Evolutionary conservation across 1,140 invertebrate species (phyloP), one percentile per base, ranked within the genome.

Genomic region (Drosophila parabipectinata): DNA sequence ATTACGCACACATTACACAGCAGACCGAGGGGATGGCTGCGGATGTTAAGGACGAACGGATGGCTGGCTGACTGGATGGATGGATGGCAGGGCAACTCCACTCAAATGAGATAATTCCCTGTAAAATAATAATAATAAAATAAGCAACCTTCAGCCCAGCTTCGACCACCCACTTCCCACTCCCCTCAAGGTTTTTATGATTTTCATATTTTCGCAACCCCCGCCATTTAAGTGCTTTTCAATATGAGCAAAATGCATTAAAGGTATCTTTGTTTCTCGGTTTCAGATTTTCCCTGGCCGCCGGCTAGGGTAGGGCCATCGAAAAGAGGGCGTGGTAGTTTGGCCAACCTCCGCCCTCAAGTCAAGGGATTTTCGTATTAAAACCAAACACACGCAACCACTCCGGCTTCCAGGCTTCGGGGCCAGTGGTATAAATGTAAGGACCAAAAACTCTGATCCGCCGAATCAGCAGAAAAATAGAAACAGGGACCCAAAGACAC

Each of bases 111-210:
- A 90, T 90, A 90, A 90, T 90, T 90, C 85, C 78, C 87, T 90
- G 87, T 90, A 90, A 90, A 90, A 90, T 90, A 90, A 90, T 90
- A 90, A 90, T 90, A 85, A 85, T 85, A 90, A 90, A 90, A 90
- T 90, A 90, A 85, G 77, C 85, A 82, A 68, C 61, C 73, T 67
- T 72, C 50, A 30, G 51, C 45, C 21, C 6, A 37, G 12, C 18
- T 7, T 41, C 10, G 4, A 44, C 24, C 34, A 0, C 21, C 45
- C 7, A 37, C 4, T 12, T 10, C 10, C 34, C 12, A 37, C 4
- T 12, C 34, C 10, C 34, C 12, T 12, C 34, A 37, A 41, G 60
- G 56, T 85, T 72, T 75, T 85, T 79, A 85, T 67, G 87, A 77
- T 79, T 72, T 90, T 90, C 87, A 90, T 87, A 90, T 87, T 90